phyloP scores from a whole-genome alignment of 2,797 vertebrate genomes.

The Clangula hyemalis region DNA sequence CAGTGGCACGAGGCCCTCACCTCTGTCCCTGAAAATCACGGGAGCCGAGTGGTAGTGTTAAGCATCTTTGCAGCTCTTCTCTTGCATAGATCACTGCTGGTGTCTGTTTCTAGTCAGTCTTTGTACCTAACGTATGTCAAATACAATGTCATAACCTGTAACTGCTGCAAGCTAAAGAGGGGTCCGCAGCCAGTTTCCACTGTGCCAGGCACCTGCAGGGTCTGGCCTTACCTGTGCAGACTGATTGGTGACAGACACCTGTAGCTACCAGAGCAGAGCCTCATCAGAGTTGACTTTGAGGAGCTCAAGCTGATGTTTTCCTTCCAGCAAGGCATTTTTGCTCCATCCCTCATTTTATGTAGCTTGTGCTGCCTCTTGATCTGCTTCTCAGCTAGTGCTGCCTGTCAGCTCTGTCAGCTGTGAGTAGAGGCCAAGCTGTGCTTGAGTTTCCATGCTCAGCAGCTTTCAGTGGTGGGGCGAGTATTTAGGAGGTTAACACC shows the following conservation, averaged over 20 bases:
- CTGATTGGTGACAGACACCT: neutral
- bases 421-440: neutral
- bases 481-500: too few species aligned
- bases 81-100: neutral
- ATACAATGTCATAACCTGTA: neutral
- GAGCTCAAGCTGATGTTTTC: neutral
- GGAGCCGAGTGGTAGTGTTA: neutral
- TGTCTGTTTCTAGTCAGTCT: neutral
- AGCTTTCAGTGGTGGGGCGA: neutral
- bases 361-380: neutral
- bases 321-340: neutral
- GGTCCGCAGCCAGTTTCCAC: neutral
- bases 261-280: neutral
- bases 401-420: neutral
- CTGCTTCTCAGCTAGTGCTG: neutral
- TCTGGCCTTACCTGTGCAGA: neutral
- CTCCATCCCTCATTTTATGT: neutral
- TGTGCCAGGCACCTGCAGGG: slow-evolving; percentile 15
- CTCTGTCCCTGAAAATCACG: neutral
- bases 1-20: neutral
- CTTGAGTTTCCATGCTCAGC: neutral
- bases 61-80: neutral
- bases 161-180: neutral
- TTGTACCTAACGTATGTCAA: neutral
- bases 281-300: neutral